These are phyloP conservation scores for Andricus curvator DNA, from an alignment of 2,888 invertebrate genomes.

Conservation along the genomic window DNA sequence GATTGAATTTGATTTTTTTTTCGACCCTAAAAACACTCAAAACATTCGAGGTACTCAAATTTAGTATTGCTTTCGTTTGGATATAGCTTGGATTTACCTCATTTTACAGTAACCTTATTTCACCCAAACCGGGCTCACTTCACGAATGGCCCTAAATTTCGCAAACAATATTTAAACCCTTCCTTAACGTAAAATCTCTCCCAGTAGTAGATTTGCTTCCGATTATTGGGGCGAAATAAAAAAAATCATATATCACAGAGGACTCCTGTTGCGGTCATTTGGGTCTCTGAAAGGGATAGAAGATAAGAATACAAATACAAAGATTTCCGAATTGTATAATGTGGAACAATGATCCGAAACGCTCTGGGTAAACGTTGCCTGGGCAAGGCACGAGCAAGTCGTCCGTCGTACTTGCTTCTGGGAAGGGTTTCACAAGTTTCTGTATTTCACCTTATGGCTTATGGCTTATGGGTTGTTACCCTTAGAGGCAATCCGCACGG, in stretches of 20 bases:
- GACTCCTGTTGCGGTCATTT: conserved; percentile 38
- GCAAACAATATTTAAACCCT: conserved; percentile 2
- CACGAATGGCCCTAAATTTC: not conserved
- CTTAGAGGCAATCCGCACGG: conserved; percentile 41
- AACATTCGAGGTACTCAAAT: too few species aligned
- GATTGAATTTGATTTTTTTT: not conserved
- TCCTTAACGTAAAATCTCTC: not conserved
- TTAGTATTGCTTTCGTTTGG: not conserved
- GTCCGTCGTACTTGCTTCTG: conserved; percentile 17
- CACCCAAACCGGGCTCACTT: not conserved
- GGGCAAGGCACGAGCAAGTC: conserved; percentile 33
- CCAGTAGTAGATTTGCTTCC: conserved; percentile 33
- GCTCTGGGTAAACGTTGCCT: not conserved
- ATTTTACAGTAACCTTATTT: conserved; percentile 8
- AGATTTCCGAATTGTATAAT: conserved; percentile 9
- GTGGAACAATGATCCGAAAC: not conserved
- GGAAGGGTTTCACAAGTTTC: conserved; percentile 13
- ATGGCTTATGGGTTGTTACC: conserved; percentile 7
- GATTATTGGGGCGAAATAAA: conserved; percentile 22
- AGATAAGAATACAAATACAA: conserved; percentile 10
- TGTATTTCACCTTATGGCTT: not conserved
- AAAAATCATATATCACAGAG: conserved; percentile 28
- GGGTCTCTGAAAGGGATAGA: conserved; percentile 6
- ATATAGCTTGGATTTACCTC: not conserved
- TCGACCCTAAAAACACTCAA: not conserved